These are phyloP conservation scores for Probosciger aterrimus DNA, from an alignment of 2,113 vertebrate genomes.

Conservation along the genomic window DNA sequence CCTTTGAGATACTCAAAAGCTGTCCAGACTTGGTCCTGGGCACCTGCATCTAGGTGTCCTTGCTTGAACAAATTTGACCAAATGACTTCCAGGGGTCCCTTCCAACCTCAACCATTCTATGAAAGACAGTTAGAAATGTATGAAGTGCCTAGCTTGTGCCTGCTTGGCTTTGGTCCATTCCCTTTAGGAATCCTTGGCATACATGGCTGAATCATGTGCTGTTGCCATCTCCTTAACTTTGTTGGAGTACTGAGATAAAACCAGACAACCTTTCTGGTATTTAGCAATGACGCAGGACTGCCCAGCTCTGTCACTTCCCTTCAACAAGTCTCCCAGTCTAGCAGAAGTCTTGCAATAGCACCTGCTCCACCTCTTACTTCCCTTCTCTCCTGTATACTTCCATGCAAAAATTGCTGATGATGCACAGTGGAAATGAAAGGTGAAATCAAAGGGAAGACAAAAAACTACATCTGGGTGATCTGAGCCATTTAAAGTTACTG, in stretches of 20 bases:
- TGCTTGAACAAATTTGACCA: not conserved
- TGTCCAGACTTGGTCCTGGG: not conserved
- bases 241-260: not conserved
- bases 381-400: not conserved
- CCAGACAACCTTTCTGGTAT: not conserved
- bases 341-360: not conserved
- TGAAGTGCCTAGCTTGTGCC: not conserved
- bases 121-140: not conserved
- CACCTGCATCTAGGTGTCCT: not conserved
- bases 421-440: not conserved
- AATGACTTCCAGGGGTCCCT: not conserved
- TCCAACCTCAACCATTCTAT: not conserved
- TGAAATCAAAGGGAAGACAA: not conserved
- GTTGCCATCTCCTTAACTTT: not conserved
- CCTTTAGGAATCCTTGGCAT: not conserved
- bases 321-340: not conserved
- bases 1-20: not conserved
- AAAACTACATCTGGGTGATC: not conserved
- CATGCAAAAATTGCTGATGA: not conserved
- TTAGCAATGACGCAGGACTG: not conserved
- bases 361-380: not conserved
- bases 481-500: not conserved
- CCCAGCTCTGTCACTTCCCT: not conserved
- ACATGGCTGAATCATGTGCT: accelerated
- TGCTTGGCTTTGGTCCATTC: not conserved